Evolutionary conservation across 2,113 vertebrate species (phyloP).

Genomic region (cat (Felis catus)): DNA sequence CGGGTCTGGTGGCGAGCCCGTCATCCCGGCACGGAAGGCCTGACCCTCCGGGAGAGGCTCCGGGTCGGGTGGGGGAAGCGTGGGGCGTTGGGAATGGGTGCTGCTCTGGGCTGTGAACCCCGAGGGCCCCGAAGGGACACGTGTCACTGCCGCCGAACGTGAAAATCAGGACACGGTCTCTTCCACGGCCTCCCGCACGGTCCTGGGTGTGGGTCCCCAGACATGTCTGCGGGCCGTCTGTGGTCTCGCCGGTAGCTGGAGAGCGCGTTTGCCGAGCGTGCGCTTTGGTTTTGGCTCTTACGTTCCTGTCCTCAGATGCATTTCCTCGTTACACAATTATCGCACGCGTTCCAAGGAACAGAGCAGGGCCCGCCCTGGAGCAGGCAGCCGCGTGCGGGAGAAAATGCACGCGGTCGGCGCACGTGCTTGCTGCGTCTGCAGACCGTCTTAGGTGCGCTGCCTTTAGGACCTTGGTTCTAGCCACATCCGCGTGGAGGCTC

Average conservation of each 20-base stretch:
- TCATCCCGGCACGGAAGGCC: not conserved
- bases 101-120: not conserved
- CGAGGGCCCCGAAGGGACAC: not conserved
- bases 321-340: fast-evolving
- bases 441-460: not conserved
- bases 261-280: not conserved
- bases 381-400: fast-evolving
- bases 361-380: not conserved
- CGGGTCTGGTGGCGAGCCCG: not conserved
- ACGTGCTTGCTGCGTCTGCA: not conserved
- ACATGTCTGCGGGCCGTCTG: not conserved
- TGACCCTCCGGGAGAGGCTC: not conserved
- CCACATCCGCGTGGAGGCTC: not conserved
- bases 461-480: not conserved
- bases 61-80: not conserved
- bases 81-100: not conserved
- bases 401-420: fast-evolving
- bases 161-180: not conserved
- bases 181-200: not conserved
- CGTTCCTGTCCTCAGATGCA: not conserved
- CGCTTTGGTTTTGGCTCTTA: not conserved
- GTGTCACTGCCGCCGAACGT: not conserved
- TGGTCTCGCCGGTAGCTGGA: not conserved
- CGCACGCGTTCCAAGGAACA: not conserved
- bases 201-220: not conserved